Evolutionary conservation across 64 coral and sea anemone species (phyloP), one percentile per base, ranked within the genome.

Genomic region (Exaiptasia diaphana): DNA sequence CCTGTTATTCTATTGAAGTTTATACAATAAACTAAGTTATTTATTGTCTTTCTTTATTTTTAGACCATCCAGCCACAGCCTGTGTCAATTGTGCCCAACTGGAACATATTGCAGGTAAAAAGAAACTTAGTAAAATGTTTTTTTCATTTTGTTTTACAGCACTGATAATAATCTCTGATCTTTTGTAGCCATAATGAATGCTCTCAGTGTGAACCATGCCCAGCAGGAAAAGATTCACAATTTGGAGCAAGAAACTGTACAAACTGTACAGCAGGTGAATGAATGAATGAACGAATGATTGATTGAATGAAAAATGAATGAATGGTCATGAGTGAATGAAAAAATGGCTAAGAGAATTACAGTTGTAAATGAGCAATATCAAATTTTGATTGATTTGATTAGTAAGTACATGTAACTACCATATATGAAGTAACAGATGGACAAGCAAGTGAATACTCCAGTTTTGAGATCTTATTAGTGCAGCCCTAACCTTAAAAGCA

Each of bases 191-290:
- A 41, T 0, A 35, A 3, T 53, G 80, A 46, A n/a, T 37, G 39
- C 11, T 18, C 0, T 34, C 30, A 15, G 20, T 86, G 83, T 53
- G 0, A 1, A 0, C 10, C 56, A 25, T 86, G 83, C 38, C 83
- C 71, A 41, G 26, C 83, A 41, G 71, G 83, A 9, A 20, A 64
- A 68, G 57, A 86, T 11, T 40, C 83, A 9, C 10, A 42, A 0
- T 23, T 4, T 52, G 83, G 83, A 8, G 41, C 73, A 20, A n/a
- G 28, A 33, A 86, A 86, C 40, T 86, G 83, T 31, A 76, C 83
- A 27, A 44, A 29, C 17, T 86, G 83, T 68, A 35, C 29, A 29
- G 4, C 69, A 73, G 13, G 23, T 41, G 29, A 73, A 43, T 44
- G 12, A 20, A 17, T 40, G 20, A 20, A 5, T 23, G n/a, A n/a